phyloP scores from a whole-genome alignment of 2,797 vertebrate genomes.

The Anguilla obscura region DNA sequence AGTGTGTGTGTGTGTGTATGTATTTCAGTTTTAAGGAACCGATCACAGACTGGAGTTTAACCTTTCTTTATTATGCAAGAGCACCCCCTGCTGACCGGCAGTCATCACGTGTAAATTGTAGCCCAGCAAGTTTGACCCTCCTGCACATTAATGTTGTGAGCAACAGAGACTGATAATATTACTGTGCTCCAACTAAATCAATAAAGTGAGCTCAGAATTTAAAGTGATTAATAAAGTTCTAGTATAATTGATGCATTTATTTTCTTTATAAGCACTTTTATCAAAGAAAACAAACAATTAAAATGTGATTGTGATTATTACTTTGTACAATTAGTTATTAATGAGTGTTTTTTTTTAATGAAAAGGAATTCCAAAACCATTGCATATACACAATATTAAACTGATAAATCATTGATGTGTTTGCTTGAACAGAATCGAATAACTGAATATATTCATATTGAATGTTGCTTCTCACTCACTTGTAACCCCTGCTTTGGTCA shows the following conservation, averaged over 20 bases:
- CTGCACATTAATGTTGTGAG: not conserved
- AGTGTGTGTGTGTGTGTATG: no score
- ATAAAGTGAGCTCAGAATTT: not conserved
- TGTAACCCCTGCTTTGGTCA: not conserved
- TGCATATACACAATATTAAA: not conserved
- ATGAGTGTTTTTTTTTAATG: slow-evolving; percentile 49
- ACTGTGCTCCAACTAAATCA: not conserved
- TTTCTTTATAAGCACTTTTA: no score
- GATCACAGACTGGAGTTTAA: slow-evolving; percentile 8
- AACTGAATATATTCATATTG: no score
- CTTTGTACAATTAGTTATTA: slow-evolving; percentile 20
- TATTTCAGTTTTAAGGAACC: not conserved
- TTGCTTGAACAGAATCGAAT: not conserved
- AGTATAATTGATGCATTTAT: no score
- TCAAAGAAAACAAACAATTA: no score
- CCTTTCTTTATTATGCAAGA: slow-evolving; percentile 65
- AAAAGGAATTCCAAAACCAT: slow-evolving; percentile 40
- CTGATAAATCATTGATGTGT: not conserved
- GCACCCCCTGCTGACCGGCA: slow-evolving; percentile 69
- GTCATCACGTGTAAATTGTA: slow-evolving; percentile 36
- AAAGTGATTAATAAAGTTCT: not conserved
- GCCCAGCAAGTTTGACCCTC: not conserved
- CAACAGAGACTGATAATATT: not conserved
- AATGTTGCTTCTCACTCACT: not conserved
- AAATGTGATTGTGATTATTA: not conserved